A percentile compares a stretch with the other conserved stretches of the same genome.
phyloP scores from a whole-genome alignment of 2,797 vertebrate species.

The Garrulus glandarius region DNA sequence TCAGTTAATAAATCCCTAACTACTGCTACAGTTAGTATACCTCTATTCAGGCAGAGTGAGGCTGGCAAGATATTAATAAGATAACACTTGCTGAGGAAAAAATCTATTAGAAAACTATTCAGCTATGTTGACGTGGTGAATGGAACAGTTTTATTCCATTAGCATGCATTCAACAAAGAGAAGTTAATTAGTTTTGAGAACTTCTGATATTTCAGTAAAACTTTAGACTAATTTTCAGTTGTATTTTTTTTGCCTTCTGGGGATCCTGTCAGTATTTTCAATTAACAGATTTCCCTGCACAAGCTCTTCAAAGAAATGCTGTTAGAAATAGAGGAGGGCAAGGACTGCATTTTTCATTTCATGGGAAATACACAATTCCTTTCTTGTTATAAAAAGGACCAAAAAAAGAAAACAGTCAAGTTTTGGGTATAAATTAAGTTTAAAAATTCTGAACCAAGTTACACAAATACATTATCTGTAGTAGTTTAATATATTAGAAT shows the following conservation, averaged over 20 bases:
- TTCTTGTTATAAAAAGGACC: not conserved
- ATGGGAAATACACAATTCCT: not conserved
- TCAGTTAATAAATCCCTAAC: not conserved
- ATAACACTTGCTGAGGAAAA: not conserved
- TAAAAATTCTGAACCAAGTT: not conserved
- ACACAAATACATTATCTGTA: not conserved
- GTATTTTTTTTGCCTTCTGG: constrained; percentile 50
- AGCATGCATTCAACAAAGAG: constrained; percentile 13
- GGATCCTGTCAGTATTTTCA: constrained; percentile 57
- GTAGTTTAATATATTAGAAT: not conserved
- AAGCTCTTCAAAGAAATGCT: constrained; percentile 37
- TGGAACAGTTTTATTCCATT: constrained; percentile 13
- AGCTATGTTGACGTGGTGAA: not conserved
- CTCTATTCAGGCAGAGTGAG: not conserved
- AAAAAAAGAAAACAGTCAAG: not conserved
- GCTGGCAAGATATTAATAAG: not conserved
- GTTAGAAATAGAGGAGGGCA: constrained; percentile 7
- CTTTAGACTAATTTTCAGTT: constrained; percentile 27
- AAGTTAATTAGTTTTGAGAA: constrained; percentile 57
- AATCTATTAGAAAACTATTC: constrained; percentile 13
- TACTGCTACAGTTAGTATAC: not conserved
- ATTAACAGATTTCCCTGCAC: constrained; percentile 39
- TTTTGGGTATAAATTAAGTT: not conserved
- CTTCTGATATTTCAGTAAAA: constrained; percentile 51
- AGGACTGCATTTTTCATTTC: constrained; percentile 11